These are phyloP conservation scores for Catocala sponsa DNA, from an alignment of 2,888 invertebrate species.

Conservation along the genomic window DNA sequence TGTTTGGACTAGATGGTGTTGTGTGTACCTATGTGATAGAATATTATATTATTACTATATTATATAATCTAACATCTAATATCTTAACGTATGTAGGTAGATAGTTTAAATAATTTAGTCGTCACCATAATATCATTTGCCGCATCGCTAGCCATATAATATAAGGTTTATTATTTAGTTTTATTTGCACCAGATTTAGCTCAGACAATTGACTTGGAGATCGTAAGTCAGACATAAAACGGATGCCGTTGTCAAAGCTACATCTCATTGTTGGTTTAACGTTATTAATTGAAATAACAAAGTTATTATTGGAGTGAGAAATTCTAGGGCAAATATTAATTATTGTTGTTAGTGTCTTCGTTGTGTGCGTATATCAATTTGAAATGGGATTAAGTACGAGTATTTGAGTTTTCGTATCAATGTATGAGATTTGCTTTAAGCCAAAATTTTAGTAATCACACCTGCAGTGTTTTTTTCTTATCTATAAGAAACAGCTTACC, in stretches of 20 bases:
- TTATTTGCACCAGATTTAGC: constrained; percentile 78
- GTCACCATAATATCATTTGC: constrained; percentile 4
- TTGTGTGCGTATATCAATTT: background rate
- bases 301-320: constrained; percentile 54
- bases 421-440: no score
- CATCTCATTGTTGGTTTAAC: constrained; percentile 67
- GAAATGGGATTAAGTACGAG: no score
- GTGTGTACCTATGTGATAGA: no score
- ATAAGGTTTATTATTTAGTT: constrained; percentile 45
- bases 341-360: constrained; percentile 11
- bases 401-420: no score
- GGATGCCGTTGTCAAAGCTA: constrained; percentile 76
- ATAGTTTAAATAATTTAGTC: no score
- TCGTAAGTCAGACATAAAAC: constrained; percentile 82
- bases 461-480: no score
- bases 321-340: constrained; percentile 55
- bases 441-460: no score
- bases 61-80: no score
- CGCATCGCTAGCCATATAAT: constrained; percentile 34
- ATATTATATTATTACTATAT: no score
- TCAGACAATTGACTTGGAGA: constrained; percentile 81
- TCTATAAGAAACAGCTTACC: no score
- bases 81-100: no score
- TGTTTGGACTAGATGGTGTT: no score
- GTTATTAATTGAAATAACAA: constrained; percentile 74